Evolutionary conservation across 1,140 invertebrate genomes (phyloP).

Genomic region (Polyergus mexicanus): DNA sequence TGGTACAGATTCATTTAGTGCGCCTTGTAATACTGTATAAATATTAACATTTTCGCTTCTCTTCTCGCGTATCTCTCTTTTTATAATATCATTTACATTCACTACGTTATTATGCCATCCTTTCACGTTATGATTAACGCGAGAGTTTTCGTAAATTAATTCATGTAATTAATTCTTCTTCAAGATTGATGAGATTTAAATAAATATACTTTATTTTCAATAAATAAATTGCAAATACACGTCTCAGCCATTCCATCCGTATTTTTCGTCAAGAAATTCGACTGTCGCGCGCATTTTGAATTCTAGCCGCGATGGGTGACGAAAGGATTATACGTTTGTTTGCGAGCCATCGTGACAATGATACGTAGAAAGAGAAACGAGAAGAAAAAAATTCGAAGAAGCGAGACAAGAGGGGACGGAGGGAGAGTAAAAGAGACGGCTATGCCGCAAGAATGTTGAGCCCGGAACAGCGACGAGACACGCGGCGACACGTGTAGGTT

Average conservation of each 20-base stretch:
- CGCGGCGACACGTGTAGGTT: constrained; percentile 85
- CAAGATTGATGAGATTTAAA: not conserved
- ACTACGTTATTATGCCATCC: constrained; percentile 20
- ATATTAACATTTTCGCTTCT: constrained; percentile 48
- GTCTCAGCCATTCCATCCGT: not conserved
- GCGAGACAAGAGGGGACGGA: constrained; percentile 60
- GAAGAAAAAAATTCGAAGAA: constrained; percentile 11
- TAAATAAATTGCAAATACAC: constrained; percentile 6
- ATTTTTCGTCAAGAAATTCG: constrained; percentile 50
- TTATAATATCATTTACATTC: not conserved
- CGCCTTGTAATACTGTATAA: constrained; percentile 53
- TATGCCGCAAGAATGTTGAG: constrained; percentile 78
- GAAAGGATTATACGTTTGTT: constrained; percentile 83
- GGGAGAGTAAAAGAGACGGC: constrained; percentile 47
- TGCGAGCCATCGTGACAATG: constrained; percentile 66
- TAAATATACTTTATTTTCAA: not conserved
- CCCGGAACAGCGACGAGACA: constrained; percentile 80
- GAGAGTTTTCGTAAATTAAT: not conserved
- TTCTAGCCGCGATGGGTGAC: constrained; percentile 70
- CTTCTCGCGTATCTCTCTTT: not conserved
- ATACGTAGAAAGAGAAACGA: constrained; percentile 54
- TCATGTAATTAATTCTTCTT: constrained; percentile 21
- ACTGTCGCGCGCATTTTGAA: constrained; percentile 64
- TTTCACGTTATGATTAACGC: constrained; percentile 28
- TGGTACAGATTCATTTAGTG: constrained; percentile 39